Conservation (phyloP, 2,888 invertebrate species). For the Nymphalis urticae region DNA sequence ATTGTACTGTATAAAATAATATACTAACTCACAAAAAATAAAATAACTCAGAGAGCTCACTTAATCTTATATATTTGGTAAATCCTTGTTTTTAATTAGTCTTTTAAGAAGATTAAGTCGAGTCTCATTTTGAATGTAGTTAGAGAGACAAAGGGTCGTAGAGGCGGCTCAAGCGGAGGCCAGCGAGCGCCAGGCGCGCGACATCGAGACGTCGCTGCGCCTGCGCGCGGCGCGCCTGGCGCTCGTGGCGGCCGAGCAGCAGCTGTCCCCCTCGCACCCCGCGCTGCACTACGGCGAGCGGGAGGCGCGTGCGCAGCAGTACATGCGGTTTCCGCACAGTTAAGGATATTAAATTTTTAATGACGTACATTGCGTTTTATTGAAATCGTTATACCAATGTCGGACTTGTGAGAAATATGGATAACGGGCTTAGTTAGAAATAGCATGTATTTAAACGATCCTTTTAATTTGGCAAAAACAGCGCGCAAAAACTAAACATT, state of each 20-base stretch:
- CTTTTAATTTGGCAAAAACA: too few relatives aligned
- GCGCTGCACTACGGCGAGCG: slow-evolving; percentile 52
- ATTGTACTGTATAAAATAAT: too few relatives aligned
- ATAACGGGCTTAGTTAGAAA: too few relatives aligned
- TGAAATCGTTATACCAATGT: too few relatives aligned
- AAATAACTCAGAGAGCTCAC: too few relatives aligned
- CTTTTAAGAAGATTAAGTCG: too few relatives aligned
- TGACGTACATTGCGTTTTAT: not conserved
- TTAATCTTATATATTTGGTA: too few relatives aligned
- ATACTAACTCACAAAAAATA: too few relatives aligned
- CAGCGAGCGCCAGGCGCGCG: slow-evolving; percentile 47
- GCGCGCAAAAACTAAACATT: too few relatives aligned
- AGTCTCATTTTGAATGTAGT: slow-evolving; percentile 42
- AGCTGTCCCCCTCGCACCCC: slow-evolving; percentile 57
- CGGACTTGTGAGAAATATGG: too few relatives aligned
- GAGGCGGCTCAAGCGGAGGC: slow-evolving; percentile 56
- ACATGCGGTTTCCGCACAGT: slow-evolving; percentile 43
- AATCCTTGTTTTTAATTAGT: too few relatives aligned
- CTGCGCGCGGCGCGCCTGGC: slow-evolving; percentile 64
- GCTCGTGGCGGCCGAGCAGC: slow-evolving; percentile 54
- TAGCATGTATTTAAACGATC: too few relatives aligned
- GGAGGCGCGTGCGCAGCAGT: slow-evolving; percentile 55
- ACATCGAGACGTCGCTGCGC: slow-evolving; percentile 54
- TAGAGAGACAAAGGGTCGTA: slow-evolving; percentile 66
- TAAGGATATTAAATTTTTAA: slow-evolving; percentile 1